Evolutionary conservation across 2,888 invertebrate genomes (phyloP).

Genomic region (Drosophila anomalata): DNA sequence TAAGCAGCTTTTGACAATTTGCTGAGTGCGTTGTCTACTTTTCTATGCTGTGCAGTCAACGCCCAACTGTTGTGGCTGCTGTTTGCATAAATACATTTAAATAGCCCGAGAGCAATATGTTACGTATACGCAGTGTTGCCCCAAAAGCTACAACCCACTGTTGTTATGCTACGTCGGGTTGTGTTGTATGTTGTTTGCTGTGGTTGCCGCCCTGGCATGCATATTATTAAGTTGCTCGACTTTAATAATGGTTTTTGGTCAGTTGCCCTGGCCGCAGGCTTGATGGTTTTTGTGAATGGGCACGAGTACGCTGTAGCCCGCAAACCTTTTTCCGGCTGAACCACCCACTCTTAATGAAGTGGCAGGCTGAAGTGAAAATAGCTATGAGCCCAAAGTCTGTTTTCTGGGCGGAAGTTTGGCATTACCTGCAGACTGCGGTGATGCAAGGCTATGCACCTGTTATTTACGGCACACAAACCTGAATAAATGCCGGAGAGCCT

Average conservation of each 20-base stretch:
- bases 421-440: conserved; percentile 61
- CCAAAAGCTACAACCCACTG: conserved; percentile 40
- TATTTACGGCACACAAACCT: conserved; percentile 65
- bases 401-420: conserved; percentile 57
- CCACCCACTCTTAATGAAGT: conserved; percentile 64
- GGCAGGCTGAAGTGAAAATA: conserved; percentile 47
- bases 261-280: conserved; percentile 54
- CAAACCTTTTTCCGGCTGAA: conserved; percentile 14
- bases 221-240: conserved; percentile 70
- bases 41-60: conserved; percentile 19
- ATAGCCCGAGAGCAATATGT: conserved; percentile 68
- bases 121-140: conserved; percentile 66
- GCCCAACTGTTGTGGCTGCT: conserved; percentile 25
- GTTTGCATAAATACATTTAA: conserved; percentile 74
- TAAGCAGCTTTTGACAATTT: conserved; percentile 76
- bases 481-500: conserved; percentile 38
- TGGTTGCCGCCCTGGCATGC: conserved; percentile 65
- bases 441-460: conserved; percentile 41
- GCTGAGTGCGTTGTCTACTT: conserved; percentile 56
- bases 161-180: conserved; percentile 8
- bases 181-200: conserved; percentile 18
- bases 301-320: conserved; percentile 1
- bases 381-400: not conserved
- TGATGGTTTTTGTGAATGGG: conserved; percentile 46
- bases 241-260: conserved; percentile 75